Percentiles rank a stretch among this genome's conserved stretches.
These are phyloP conservation scores for Adoxophyes honmai DNA, from an alignment of 1,140 invertebrate species.

Conservation along the genomic window DNA sequence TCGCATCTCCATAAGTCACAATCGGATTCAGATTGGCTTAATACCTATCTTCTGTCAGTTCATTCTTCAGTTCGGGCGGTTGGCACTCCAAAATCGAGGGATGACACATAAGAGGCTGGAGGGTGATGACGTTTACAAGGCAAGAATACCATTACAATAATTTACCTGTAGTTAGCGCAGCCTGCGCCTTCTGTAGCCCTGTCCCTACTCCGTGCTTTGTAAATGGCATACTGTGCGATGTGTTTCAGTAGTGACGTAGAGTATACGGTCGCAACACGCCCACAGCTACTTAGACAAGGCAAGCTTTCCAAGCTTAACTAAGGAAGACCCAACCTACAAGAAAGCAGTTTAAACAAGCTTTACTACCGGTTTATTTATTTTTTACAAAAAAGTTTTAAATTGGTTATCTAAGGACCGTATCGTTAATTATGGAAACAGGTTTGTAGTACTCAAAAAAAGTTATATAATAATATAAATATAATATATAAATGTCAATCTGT, in stretches of 20 bases:
- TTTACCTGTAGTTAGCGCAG: constrained; percentile 9
- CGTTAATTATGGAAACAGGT: no score
- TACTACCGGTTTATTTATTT: no score
- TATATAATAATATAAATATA: no score
- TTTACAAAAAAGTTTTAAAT: no score
- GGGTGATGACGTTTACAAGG: constrained; percentile 38
- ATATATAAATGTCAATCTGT: no score
- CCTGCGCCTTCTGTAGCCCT: background rate
- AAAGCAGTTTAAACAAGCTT: no score
- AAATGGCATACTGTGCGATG: background rate
- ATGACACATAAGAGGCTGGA: constrained; percentile 47
- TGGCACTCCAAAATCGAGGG: constrained; percentile 45
- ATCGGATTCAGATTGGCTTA: constrained; percentile 1
- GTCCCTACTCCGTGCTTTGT: constrained; percentile 8
- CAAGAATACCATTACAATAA: constrained; percentile 25
- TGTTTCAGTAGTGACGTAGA: background rate
- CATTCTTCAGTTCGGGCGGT: constrained; percentile 46
- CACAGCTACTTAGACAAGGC: no score
- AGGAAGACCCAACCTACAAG: no score
- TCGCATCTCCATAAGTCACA: no score
- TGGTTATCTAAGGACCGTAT: no score
- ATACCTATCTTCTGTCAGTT: constrained; percentile 31
- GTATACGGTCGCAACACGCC: background rate
- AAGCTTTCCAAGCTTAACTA: no score
- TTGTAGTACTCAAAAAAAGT: no score